Evolutionary conservation across 2,113 vertebrate species (phyloP).

Genomic region (Labeo rohita): DNA sequence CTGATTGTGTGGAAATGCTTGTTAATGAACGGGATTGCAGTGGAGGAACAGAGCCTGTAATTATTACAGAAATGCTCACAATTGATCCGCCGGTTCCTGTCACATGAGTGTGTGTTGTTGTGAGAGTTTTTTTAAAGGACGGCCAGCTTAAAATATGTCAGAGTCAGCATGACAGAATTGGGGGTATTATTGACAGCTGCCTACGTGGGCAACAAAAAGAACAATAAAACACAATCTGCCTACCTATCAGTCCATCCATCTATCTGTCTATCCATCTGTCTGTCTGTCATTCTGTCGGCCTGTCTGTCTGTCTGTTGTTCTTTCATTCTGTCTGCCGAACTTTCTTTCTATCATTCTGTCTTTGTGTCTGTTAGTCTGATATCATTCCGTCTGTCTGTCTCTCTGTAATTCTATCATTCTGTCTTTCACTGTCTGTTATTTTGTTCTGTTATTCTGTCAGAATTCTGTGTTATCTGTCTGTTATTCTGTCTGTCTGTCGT

Average conservation of each 20-base stretch:
- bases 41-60: constrained; percentile 6
- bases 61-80: background rate
- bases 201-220: background rate
- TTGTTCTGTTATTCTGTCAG: background rate
- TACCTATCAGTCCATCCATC: background rate
- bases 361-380: background rate
- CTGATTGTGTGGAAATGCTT: constrained; percentile 17
- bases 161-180: background rate
- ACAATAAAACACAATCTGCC: background rate
- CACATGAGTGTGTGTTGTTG: background rate
- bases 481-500: background rate
- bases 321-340: background rate
- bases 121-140: background rate
- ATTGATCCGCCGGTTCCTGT: constrained; percentile 15
- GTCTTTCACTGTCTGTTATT: background rate
- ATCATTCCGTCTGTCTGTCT: background rate
- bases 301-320: background rate
- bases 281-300: background rate
- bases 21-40: background rate
- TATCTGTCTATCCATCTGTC: background rate
- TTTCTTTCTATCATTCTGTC: background rate
- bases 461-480: background rate
- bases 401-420: background rate
- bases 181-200: background rate
- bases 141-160: background rate